These are phyloP conservation scores for Hybognathus amarus DNA, from an alignment of 2,797 vertebrate genomes.

Conservation along the genomic window DNA sequence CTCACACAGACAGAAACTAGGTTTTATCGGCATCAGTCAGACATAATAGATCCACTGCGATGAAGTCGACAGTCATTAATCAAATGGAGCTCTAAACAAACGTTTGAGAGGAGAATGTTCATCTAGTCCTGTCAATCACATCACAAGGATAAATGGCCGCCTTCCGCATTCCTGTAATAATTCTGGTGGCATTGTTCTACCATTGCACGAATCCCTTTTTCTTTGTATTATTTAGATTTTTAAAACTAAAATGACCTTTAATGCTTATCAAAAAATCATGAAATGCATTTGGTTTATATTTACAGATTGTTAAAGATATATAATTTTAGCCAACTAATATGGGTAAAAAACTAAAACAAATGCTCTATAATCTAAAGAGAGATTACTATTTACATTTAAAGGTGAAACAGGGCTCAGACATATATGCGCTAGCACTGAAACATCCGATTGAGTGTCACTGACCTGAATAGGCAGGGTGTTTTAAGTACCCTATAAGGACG, in stretches of 20 bases:
- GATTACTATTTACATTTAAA: background rate
- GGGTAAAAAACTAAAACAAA: background rate
- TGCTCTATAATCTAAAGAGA: background rate
- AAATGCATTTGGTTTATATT: background rate
- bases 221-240: background rate
- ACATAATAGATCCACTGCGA: constrained; percentile 29
- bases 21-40: constrained; percentile 37
- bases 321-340: background rate
- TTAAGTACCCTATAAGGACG: constrained; percentile 30
- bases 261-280: background rate
- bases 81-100: constrained; percentile 25
- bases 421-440: background rate
- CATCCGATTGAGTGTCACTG: constrained; percentile 3
- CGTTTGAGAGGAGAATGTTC: background rate
- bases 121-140: constrained; percentile 25
- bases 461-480: constrained; percentile 20
- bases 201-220: background rate
- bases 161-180: background rate
- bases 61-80: constrained; percentile 32
- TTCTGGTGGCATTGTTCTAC: background rate
- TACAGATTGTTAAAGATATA: background rate
- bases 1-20: constrained; percentile 30
- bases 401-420: background rate
- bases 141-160: background rate
- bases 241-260: background rate